A percentile compares a stretch with the other conserved stretches of the same genome.
Evolutionary conservation across 2,113 vertebrate species (phyloP).

Genomic region (Sterrhoptilus dennistouni): DNA sequence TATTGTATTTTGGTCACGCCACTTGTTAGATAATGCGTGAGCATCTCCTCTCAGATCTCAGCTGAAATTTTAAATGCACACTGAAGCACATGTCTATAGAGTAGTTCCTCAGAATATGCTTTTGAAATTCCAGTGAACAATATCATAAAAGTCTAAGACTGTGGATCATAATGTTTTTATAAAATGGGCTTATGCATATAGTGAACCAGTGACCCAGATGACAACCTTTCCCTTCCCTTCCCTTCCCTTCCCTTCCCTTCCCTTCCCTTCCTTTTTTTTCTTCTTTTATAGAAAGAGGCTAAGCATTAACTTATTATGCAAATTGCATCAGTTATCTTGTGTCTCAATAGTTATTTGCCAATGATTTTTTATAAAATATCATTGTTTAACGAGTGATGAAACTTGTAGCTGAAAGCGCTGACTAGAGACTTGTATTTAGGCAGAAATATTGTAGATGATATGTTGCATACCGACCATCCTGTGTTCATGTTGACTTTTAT

Average conservation of each 20-base stretch:
- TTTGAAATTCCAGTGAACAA: background rate
- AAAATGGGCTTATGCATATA: background rate
- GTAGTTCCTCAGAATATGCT: background rate
- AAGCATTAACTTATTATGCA: background rate
- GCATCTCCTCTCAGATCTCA: background rate
- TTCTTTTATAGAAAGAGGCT: background rate
- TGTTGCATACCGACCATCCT: accelerated
- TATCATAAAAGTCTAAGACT: background rate
- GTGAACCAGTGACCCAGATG: background rate
- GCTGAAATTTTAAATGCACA: background rate
- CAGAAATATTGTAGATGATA: background rate
- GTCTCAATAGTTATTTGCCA: background rate
- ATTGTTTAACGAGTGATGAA: background rate
- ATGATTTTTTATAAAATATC: background rate
- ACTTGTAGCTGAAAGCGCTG: background rate
- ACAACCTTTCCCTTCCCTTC: background rate
- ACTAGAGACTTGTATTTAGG: background rate
- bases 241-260: background rate
- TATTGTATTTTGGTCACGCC: conserved; percentile 29
- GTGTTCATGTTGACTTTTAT: background rate
- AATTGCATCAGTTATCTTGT: background rate
- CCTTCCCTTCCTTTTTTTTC: background rate
- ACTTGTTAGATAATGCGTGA: conserved; percentile 24
- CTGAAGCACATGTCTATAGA: background rate
- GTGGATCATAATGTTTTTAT: background rate